These are phyloP conservation scores for Cephalopachus bancanus DNA, from an alignment of 2,797 vertebrate genomes.

Conservation along the genomic window DNA sequence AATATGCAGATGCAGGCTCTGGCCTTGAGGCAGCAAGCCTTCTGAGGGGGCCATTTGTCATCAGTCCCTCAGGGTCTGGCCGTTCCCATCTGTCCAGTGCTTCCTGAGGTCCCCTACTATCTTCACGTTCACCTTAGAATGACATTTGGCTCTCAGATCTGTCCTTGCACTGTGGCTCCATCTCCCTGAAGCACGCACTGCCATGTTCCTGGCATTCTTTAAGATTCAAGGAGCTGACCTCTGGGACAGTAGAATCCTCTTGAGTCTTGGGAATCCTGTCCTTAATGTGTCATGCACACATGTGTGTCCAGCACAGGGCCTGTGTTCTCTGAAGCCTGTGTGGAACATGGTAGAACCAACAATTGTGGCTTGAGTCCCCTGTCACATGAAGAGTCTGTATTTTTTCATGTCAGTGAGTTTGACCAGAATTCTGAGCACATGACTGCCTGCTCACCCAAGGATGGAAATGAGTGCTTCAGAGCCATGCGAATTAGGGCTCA, in stretches of 20 bases:
- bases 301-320: neutral
- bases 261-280: neutral
- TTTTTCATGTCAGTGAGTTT: conserved; percentile 37
- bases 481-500: neutral
- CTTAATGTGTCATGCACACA: rapidly evolving
- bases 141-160: neutral
- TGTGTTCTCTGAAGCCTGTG: neutral
- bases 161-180: neutral
- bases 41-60: neutral
- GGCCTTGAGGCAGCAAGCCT: neutral
- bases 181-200: neutral
- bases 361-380: neutral
- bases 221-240: neutral
- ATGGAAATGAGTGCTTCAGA: conserved; percentile 30
- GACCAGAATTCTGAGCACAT: conserved; percentile 18
- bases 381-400: neutral
- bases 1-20: neutral
- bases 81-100: neutral
- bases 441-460: neutral
- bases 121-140: neutral
- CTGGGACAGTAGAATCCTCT: neutral
- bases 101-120: neutral
- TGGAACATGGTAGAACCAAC: neutral
- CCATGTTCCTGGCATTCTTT: neutral
- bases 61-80: neutral